phyloP scores from a whole-genome alignment of 64 coral and sea anemone genomes.

The Montipora foliosa region DNA sequence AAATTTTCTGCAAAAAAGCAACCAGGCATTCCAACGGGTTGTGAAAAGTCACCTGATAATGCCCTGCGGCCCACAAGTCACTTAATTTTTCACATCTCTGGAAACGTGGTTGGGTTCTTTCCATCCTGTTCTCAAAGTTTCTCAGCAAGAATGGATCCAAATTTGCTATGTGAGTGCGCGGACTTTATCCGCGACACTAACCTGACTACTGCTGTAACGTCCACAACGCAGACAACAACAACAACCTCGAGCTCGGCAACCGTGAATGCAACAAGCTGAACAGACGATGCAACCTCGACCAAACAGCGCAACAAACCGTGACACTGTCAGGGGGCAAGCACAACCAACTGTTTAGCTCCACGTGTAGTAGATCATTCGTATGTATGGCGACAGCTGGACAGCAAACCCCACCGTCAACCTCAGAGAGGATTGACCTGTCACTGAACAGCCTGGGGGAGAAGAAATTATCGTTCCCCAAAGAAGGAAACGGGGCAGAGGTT shows the following conservation, averaged over 20 bases:
- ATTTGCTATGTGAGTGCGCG: background rate
- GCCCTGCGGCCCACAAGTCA: too few relatives aligned
- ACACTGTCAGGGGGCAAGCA: background rate
- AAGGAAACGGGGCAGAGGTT: background rate
- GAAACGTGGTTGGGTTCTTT: too few relatives aligned
- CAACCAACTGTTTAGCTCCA: background rate
- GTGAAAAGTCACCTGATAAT: too few relatives aligned
- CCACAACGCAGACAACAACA: background rate
- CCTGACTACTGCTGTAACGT: background rate
- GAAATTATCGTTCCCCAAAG: constrained; percentile 17
- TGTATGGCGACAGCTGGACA: background rate
- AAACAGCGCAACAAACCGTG: background rate
- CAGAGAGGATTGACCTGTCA: background rate
- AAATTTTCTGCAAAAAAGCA: too few relatives aligned
- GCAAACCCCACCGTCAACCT: background rate
- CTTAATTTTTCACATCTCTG: too few relatives aligned
- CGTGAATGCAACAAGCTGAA: too few relatives aligned
- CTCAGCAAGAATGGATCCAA: background rate
- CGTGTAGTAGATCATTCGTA: background rate
- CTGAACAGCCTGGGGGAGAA: constrained; percentile 17
- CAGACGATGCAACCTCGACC: background rate
- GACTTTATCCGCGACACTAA: background rate
- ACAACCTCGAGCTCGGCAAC: background rate
- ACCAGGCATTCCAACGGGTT: too few relatives aligned
- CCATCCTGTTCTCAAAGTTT: too few relatives aligned